Base-by-base conservation (phyloP, 1,140 invertebrate species). In the Bombus balteatus region DNA sequence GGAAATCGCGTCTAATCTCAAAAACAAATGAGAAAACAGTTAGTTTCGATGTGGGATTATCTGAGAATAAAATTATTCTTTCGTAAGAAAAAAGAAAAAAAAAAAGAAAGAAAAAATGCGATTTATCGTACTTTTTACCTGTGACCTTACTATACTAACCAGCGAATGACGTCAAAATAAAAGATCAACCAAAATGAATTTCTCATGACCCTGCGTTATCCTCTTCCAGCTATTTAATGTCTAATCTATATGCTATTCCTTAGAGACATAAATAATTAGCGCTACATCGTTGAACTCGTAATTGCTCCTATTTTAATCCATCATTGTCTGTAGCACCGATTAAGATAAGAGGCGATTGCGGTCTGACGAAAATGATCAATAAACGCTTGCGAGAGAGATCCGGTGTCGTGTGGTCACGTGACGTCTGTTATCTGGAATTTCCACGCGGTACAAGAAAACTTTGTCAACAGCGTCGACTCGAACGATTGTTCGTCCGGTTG, bases 81-180 rank as follows among this genome's bases (percentile, higher is more conserved):
- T 5, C 10, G 12, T 10, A 12, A n/a, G 28, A 1, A 25, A n/a
- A 28, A 10, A 22, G 6, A 25, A 59, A 59, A 59, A 9, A 59
- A 3, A 28, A 28, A 0, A 28, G 10, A 0, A 25, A 0, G 0
- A 9, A 28, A 59, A 59, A 12, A 59, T 3, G 9, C 3, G 28
- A 62, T 62, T 62, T 62, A 62, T n/a, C 59, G 12, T 13, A n/a
- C 3, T 4, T n/a, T 13, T n/a, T 9, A n/a, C 59, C 59, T n/a
- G 59, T n/a, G 10, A 28, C 28, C 28, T n/a, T 62, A 22, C 3
- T 8, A 8, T 2, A 53, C 6, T 12, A n/a, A 12, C 1, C 59
- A 28, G 12, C 59, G 22, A 62, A 62, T 4, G 59, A 62, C 59
- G 28, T 28, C 59, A 12, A 62, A 28, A n/a, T 62, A 62, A 12